Conservation (phyloP, 2,797 vertebrate species). For the Gymnoscopelus microlampas region DNA sequence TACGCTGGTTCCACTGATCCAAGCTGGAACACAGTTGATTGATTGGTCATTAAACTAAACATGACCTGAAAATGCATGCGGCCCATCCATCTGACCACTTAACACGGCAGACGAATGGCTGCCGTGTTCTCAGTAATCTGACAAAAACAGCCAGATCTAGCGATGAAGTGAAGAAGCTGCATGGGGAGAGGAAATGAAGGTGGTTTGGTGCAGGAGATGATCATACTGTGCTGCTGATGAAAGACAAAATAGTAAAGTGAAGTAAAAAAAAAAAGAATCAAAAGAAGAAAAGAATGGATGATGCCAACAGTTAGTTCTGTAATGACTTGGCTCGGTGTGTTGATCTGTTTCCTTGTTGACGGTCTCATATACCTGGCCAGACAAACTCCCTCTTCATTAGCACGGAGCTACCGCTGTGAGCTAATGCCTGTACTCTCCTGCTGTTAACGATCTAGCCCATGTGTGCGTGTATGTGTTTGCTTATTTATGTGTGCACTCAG, state of each 20-base stretch:
- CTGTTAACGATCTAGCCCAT: constrained; percentile 44
- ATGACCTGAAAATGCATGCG: too few species aligned
- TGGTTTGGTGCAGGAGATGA: constrained; percentile 7
- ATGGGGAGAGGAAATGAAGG: too few species aligned
- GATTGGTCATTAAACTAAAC: too few species aligned
- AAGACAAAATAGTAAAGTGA: constrained; percentile 5
- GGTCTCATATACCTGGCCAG: constrained; percentile 67
- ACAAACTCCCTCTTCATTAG: constrained; percentile 69
- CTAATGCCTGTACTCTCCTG: constrained; percentile 69
- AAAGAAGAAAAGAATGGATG: constrained; percentile 39
- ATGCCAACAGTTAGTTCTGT: constrained; percentile 48
- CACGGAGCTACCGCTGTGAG: constrained; percentile 61
- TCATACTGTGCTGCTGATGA: constrained; percentile 28
- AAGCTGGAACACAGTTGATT: too few species aligned
- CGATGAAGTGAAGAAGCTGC: neutral
- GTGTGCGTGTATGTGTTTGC: constrained; percentile 51
- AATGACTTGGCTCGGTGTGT: constrained; percentile 60
- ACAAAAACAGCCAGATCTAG: too few species aligned
- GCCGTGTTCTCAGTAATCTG: too few species aligned
- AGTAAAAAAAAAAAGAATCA: constrained; percentile 25
- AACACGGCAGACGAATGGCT: too few species aligned
- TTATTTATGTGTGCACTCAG: neutral
- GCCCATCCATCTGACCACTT: too few species aligned
- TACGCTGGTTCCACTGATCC: too few species aligned
- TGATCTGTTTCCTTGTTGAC: constrained; percentile 70